Conservation (phyloP, 2,888 invertebrate genomes). For the Halictus quadricinctus region DNA sequence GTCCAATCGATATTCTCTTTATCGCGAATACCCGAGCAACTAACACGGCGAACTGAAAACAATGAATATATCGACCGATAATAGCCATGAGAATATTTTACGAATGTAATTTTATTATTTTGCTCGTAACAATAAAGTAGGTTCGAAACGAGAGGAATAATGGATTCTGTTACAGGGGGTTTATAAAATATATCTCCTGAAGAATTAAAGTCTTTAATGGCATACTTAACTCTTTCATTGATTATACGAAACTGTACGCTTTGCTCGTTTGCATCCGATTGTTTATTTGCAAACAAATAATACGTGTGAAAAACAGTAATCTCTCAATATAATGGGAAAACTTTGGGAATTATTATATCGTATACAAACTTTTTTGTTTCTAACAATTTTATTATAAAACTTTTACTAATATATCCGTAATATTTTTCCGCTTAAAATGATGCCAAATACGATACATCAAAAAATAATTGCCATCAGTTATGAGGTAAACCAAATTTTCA, state of each 20-base stretch:
- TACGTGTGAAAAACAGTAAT: neutral
- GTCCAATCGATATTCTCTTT: constrained; percentile 25
- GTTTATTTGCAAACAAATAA: neutral
- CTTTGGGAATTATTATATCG: neutral
- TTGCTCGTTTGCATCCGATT: neutral
- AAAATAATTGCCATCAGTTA: too few species aligned
- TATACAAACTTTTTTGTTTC: neutral
- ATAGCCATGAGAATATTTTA: constrained; percentile 1
- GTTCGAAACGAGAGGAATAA: neutral
- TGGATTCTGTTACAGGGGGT: neutral
- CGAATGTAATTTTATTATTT: constrained; percentile 29
- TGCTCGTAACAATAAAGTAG: constrained; percentile 8
- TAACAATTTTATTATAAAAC: neutral
- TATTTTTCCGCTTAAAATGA: too few species aligned
- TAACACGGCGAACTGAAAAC: constrained; percentile 28
- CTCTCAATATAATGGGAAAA: neutral
- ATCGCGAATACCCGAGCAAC: constrained; percentile 18
- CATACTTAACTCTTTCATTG: neutral
- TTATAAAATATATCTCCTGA: neutral
- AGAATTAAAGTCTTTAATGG: neutral
- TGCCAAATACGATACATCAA: too few species aligned
- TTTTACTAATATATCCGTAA: neutral
- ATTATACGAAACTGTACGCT: neutral
- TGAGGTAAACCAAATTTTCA: too few species aligned
- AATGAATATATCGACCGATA: constrained; percentile 22